These are phyloP conservation scores for Potorous gilbertii DNA, from an alignment of 2,797 vertebrate species.

Conservation along the genomic window DNA sequence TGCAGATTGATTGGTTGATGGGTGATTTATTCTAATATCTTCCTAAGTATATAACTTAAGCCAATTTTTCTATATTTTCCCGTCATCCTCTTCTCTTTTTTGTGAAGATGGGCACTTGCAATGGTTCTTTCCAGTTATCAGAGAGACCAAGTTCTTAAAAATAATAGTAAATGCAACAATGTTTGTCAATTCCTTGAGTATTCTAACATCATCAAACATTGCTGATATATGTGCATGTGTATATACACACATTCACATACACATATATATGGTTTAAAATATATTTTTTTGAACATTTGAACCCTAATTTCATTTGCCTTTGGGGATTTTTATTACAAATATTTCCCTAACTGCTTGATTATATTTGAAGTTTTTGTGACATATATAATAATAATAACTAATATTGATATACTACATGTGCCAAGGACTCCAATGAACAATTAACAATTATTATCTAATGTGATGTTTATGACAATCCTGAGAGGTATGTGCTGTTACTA, in stretches of 20 bases:
- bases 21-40: slow-evolving; percentile 27
- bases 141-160: slow-evolving; percentile 14
- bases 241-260: not conserved
- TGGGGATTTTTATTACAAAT: not conserved
- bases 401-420: too few species aligned
- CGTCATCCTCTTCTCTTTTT: slow-evolving; percentile 18
- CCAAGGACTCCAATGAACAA: too few species aligned
- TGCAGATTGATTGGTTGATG: not conserved
- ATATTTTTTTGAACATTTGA: not conserved
- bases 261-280: not conserved
- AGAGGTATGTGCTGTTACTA: too few species aligned
- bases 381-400: too few species aligned
- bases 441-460: too few species aligned
- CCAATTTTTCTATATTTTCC: slow-evolving; percentile 27
- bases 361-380: too few species aligned
- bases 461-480: too few species aligned
- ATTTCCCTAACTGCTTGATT: too few species aligned
- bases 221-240: not conserved
- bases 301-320: not conserved
- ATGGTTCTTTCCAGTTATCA: not conserved
- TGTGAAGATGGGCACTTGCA: not conserved
- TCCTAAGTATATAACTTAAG: slow-evolving; percentile 22
- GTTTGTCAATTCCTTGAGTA: slow-evolving; percentile 35
- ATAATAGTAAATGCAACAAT: not conserved
- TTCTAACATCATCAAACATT: not conserved